These are phyloP conservation scores for Amphipoea oculea DNA, from an alignment of 2,888 invertebrate species.

Conservation along the genomic window DNA sequence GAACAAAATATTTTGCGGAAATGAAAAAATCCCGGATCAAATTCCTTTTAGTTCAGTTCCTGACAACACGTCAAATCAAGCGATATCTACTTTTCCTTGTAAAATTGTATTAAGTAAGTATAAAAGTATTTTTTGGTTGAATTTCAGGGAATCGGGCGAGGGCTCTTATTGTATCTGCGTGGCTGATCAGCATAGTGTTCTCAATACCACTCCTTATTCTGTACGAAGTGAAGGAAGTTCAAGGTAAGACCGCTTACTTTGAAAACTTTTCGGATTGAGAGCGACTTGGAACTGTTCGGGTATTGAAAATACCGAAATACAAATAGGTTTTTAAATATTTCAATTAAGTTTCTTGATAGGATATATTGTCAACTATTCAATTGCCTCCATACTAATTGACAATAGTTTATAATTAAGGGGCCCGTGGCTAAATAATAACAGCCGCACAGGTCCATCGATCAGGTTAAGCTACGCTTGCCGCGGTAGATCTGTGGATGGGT, in stretches of 20 bases:
- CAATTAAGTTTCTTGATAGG: not conserved
- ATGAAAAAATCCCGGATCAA: not conserved
- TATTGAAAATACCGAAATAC: not conserved
- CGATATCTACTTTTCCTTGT: not conserved
- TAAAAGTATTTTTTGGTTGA: constrained; percentile 30
- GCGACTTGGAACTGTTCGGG: not conserved
- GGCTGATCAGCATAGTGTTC: constrained; percentile 95
- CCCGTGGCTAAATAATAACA: too few species aligned
- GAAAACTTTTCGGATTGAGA: not conserved
- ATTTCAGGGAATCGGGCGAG: constrained; percentile 96
- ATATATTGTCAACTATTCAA: constrained; percentile 7
- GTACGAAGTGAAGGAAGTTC: constrained; percentile 94
- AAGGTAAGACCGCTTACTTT: constrained; percentile 88
- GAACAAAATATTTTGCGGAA: not conserved
- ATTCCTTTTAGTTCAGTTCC: constrained; percentile 14
- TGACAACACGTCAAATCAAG: constrained; percentile 6
- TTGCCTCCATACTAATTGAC: not conserved
- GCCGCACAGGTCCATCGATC: too few species aligned
- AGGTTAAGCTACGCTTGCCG: too few species aligned
- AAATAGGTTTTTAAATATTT: not conserved
- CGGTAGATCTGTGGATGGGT: too few species aligned
- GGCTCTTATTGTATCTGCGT: constrained; percentile 94
- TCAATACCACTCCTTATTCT: constrained; percentile 95
- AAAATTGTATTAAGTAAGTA: constrained; percentile 4
- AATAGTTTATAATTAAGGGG: not conserved